These are phyloP conservation scores for Lobophora halterata DNA, from an alignment of 2,888 invertebrate species.

Conservation along the genomic window DNA sequence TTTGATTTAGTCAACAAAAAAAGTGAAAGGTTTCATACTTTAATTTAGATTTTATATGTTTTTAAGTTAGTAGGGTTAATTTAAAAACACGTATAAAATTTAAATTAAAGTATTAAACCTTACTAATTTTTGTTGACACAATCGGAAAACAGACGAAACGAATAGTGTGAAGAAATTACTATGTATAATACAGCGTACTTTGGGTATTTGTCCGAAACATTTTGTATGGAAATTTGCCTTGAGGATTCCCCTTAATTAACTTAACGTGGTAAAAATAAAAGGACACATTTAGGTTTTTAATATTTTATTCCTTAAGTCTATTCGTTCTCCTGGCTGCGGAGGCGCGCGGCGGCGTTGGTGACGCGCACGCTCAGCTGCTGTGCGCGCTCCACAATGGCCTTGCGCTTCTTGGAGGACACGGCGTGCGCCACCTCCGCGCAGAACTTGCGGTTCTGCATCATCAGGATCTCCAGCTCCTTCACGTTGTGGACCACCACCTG, in stretches of 20 bases:
- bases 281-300: conserved; percentile 19
- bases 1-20: no score
- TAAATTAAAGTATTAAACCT: no score
- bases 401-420: conserved; percentile 98
- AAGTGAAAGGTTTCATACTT: no score
- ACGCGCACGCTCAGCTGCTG: conserved; percentile 97
- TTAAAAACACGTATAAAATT: no score
- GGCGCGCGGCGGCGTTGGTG: conserved; percentile 97
- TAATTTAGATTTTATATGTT: no score
- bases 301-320: conserved; percentile 78
- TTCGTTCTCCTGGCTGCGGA: conserved; percentile 99
- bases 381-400: conserved; percentile 97
- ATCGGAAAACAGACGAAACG: no score
- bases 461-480: conserved; percentile 96
- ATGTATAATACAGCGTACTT: no score
- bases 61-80: no score
- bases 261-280: conserved; percentile 4
- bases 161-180: no score
- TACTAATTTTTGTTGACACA: no score
- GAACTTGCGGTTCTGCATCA: conserved; percentile 99
- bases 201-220: no score
- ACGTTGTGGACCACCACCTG: conserved; percentile 77
- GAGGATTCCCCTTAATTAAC: conserved; percentile 7
- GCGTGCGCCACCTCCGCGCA: conserved; percentile 99
- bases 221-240: no score